Evolutionary conservation across 2,888 invertebrate genomes (phyloP).

Genomic region (Lithophane ornitopus): DNA sequence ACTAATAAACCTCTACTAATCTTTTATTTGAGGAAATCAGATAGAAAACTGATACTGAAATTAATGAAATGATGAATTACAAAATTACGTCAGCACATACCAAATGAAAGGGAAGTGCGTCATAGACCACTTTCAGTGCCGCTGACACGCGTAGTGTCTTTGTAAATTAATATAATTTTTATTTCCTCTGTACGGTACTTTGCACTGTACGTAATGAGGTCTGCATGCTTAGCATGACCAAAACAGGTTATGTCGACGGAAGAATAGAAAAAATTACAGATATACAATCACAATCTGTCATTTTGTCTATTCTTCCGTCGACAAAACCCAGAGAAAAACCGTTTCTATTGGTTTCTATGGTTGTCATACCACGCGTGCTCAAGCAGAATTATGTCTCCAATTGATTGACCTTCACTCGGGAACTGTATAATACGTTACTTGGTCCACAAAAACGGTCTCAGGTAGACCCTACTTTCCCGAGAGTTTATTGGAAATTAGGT

Average conservation of each 20-base stretch:
- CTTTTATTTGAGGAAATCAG: conserved; percentile 30
- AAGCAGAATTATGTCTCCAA: neutral
- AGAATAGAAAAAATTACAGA: no score
- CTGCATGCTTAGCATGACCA: no score
- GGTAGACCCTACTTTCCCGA: neutral
- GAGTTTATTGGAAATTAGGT: neutral
- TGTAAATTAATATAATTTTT: neutral
- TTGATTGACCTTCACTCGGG: neutral
- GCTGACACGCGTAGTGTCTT: neutral
- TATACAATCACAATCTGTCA: no score
- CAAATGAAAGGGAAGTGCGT: neutral
- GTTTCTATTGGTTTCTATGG: no score
- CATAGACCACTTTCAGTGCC: neutral
- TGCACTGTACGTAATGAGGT: neutral
- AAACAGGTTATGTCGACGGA: no score
- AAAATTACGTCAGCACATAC: conserved; percentile 21
- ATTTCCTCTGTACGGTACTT: neutral
- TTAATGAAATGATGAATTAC: no score
- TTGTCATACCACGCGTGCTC: no score
- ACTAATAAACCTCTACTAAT: conserved; percentile 27
- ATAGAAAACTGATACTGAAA: no score
- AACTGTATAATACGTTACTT: neutral
- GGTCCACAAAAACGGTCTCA: neutral
- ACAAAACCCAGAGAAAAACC: no score
- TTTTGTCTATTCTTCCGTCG: no score